These are phyloP conservation scores for Epinephelus moara DNA, from an alignment of 2,113 vertebrate genomes.

Conservation along the genomic window DNA sequence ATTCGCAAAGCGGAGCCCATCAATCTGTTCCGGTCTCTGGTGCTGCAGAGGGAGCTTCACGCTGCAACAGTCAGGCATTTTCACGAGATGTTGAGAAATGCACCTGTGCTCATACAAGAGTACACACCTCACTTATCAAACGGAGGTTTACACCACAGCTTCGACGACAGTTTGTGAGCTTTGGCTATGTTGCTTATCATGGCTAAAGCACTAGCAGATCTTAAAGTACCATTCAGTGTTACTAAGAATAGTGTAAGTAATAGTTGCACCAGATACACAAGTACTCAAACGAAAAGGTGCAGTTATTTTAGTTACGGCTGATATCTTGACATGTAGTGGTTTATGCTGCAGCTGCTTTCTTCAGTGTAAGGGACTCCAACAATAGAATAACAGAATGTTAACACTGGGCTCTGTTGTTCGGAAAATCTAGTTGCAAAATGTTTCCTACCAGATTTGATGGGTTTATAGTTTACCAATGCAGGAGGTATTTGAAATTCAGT, in stretches of 20 bases:
- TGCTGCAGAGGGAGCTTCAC: conserved; percentile 87
- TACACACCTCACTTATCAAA: conserved; percentile 86
- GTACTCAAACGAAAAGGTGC: conserved; percentile 4
- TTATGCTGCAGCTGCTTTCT: conserved; percentile 30
- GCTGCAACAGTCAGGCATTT: conserved; percentile 87
- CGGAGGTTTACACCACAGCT: conserved; percentile 45
- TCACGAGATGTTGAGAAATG: conserved; percentile 94
- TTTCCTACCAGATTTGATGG: neutral
- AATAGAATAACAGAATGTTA: neutral
- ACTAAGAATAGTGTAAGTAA: neutral
- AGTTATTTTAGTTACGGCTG: neutral
- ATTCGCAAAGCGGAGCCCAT: conserved; percentile 88
- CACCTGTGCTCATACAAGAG: conserved; percentile 89
- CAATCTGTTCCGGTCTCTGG: conserved; percentile 93
- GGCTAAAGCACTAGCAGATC: neutral
- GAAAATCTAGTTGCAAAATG: neutral
- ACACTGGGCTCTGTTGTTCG: neutral
- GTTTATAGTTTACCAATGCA: neutral
- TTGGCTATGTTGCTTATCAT: neutral
- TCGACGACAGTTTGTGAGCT: conserved; percentile 40
- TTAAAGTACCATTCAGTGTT: conserved; percentile 5
- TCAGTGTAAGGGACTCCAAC: neutral
- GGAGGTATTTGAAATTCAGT: neutral
- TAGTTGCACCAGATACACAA: neutral
- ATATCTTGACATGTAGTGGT: neutral